Base-by-base conservation (phyloP, 1,140 invertebrate genomes). In the Cheumatopsyche charites region DNA sequence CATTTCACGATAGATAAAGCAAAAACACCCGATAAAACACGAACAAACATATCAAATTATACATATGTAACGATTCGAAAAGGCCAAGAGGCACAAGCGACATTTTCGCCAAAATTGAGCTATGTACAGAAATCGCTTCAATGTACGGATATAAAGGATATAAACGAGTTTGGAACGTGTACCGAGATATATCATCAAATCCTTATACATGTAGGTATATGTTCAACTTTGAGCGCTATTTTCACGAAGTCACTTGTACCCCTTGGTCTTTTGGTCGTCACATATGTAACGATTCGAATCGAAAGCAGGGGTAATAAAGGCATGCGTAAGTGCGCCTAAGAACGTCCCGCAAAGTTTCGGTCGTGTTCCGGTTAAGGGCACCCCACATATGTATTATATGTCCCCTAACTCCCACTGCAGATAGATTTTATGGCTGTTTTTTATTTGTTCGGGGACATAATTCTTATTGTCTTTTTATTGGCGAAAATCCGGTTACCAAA, bases 391-490 rank as follows among this genome's bases (percentile, higher is more conserved):
- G 19, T n/a, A n/a, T n/a, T n/a, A n/a, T n/a, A n/a, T 25, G 29
- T 61, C n/a, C 19, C 43, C 65, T 52, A 47, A 41, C 73, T 6
- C 41, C n/a, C 17, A 52, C 73, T 2, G 42, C 61, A 62, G 63
- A 21, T 71, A 67, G 63, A 41, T 71, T 75, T 75, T 73, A 73
- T 73, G 71, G 71, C 26, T 67, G 71, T 70, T 75, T 75, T 75
- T 75, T 75, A 73, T 75, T 75, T 71, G 71, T 75, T 75, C 52
- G 43, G 49, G 62, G 45, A 63, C 74, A 73, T 75, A 75, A 73
- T 75, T 75, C 74, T 75, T 75, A 75, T 73, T 75, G 74, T 75
- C 71, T 75, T 75, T 75, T 75, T 75, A 75, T 75, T 75, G 71
- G 67, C 70, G 73, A 70, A 72, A 75, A 75, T 75, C 73, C 73